Percentiles rank a stretch among this genome's conserved stretches.
phyloP scores from a whole-genome alignment of 2,113 vertebrate genomes.

The Macrotis lagotis region DNA sequence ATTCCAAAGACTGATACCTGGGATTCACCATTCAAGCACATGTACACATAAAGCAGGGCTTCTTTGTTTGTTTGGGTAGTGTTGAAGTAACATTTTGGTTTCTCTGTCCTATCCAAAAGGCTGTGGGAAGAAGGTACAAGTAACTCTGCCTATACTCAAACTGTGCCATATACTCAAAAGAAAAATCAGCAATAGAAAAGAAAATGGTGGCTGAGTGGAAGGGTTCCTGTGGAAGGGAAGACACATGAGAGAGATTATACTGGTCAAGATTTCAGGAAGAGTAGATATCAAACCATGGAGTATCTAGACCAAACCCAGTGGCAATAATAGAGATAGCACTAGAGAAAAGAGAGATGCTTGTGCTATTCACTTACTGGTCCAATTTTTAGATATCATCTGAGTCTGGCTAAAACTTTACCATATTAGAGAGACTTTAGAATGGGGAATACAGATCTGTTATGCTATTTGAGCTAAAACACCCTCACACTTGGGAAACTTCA shows the following conservation, averaged over 20 bases:
- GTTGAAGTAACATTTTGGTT: not conserved
- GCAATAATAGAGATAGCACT: not conserved
- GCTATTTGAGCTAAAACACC: not conserved
- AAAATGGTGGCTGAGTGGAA: not conserved
- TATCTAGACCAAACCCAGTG: not conserved
- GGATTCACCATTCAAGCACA: not conserved
- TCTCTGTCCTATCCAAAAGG: not conserved
- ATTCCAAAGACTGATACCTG: not conserved
- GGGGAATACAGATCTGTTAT: not conserved
- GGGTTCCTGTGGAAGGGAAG: too few relatives aligned
- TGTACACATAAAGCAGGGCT: not conserved
- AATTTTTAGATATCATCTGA: not conserved
- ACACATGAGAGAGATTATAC: not conserved
- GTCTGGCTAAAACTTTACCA: not conserved
- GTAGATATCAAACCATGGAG: not conserved
- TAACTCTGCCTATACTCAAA: too few relatives aligned
- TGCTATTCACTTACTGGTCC: not conserved
- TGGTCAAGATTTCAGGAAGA: not conserved
- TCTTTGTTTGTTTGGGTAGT: not conserved
- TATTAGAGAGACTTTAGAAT: not conserved
- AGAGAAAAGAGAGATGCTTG: not conserved
- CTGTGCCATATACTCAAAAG: too few relatives aligned
- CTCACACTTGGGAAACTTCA: not conserved
- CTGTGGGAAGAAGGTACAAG: not conserved
- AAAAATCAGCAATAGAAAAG: not conserved